Evolutionary conservation across 2,888 invertebrate species (phyloP).

Genomic region (Agrenia bidenticulata): DNA sequence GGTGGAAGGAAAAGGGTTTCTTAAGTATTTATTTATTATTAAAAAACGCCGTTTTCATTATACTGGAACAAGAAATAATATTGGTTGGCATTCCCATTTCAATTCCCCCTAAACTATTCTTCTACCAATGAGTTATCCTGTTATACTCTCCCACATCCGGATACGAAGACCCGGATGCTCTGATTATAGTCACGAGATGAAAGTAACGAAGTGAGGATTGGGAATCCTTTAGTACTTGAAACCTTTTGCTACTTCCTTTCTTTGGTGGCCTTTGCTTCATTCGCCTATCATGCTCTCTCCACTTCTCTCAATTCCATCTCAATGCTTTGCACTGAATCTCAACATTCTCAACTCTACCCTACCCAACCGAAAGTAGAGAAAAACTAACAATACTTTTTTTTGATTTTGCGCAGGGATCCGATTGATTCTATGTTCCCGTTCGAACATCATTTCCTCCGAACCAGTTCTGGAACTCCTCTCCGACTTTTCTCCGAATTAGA

Average conservation of each 20-base stretch:
- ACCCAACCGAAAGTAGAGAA: constrained; percentile 13
- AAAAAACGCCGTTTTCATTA: no score
- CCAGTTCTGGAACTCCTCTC: constrained; percentile 57
- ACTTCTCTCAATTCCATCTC: no score
- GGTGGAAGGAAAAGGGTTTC: no score
- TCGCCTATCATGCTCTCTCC: no score
- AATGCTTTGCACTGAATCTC: background rate
- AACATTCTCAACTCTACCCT: background rate
- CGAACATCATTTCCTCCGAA: constrained; percentile 72
- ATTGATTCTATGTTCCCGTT: constrained; percentile 73
- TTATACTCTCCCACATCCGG: no score
- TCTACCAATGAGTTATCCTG: no score
- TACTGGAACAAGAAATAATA: no score
- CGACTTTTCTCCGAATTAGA: constrained; percentile 64
- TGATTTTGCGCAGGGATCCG: constrained; percentile 62
- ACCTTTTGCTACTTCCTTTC: background rate
- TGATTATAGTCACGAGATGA: no score
- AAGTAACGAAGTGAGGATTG: constrained; percentile 2
- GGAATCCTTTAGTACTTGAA: constrained; percentile 7
- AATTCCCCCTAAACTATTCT: no score
- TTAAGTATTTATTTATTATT: no score
- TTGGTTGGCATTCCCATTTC: no score
- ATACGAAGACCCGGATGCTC: no score
- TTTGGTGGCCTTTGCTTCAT: background rate
- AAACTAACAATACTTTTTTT: constrained; percentile 18